Evolutionary conservation across 30 jellyfish, hydroid and myxozoan genomes (phyloP).

Genomic region (Turritopsis rubra): DNA sequence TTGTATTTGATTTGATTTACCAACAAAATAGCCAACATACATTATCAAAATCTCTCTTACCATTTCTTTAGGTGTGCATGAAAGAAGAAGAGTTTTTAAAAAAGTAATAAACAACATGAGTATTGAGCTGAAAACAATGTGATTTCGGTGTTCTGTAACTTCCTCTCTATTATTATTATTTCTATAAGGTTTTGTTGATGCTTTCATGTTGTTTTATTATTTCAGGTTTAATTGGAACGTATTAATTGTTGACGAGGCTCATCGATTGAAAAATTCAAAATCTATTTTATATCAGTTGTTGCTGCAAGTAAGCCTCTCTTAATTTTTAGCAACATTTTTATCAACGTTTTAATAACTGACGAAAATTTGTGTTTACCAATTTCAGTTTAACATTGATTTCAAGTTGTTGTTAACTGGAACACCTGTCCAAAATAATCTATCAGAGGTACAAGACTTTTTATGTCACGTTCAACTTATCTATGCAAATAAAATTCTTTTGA

Average conservation of each 20-base stretch:
- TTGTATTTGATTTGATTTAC: too few relatives aligned
- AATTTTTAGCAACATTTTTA: background rate
- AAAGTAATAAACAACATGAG: background rate
- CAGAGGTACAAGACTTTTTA: slow-evolving; percentile 45
- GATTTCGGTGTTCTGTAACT: background rate
- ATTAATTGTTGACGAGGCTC: slow-evolving; percentile 91
- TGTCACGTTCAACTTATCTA: background rate
- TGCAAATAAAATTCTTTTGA: too few relatives aligned
- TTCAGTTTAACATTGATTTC: slow-evolving; percentile 58
- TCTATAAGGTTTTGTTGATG: background rate
- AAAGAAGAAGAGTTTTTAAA: background rate
- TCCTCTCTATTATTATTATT: background rate
- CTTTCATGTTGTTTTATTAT: background rate
- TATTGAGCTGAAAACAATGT: too few relatives aligned
- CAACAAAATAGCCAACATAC: too few relatives aligned
- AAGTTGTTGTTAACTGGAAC: slow-evolving; percentile 83
- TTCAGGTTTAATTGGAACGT: slow-evolving; percentile 70
- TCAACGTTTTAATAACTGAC: too few relatives aligned
- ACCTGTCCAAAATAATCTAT: slow-evolving; percentile 87
- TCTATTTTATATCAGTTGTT: slow-evolving; percentile 64
- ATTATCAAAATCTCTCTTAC: too few relatives aligned
- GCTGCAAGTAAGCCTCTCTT: slow-evolving; percentile 25
- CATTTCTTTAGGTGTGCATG: background rate
- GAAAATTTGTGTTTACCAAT: too few relatives aligned
- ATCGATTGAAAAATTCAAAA: slow-evolving; percentile 61